Evolutionary conservation across 1,140 invertebrate genomes (phyloP).

Genomic region (Diploscapter pachys): DNA sequence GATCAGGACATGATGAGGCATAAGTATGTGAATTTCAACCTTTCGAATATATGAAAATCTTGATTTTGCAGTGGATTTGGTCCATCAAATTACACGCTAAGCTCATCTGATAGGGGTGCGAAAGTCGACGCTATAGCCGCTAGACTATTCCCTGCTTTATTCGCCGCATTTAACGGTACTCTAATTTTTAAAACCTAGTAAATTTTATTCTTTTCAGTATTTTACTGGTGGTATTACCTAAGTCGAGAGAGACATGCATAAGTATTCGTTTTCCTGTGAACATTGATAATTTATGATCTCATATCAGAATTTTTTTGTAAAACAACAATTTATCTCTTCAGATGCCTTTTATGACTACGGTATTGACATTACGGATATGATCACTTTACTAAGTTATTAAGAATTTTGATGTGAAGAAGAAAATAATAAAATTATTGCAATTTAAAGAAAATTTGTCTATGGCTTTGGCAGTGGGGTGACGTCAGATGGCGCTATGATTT

Average conservation of each 20-base stretch:
- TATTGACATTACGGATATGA: too few relatives aligned
- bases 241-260: conserved; percentile 29
- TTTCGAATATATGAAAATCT: background rate
- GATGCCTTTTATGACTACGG: too few relatives aligned
- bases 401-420: too few relatives aligned
- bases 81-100: conserved; percentile 10
- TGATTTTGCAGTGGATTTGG: conserved; percentile 18
- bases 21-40: conserved; percentile 10
- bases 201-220: conserved; percentile 41
- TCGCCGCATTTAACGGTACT: conserved; percentile 51
- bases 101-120: conserved; percentile 37
- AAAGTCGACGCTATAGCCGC: conserved; percentile 52
- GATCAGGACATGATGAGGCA: conserved; percentile 25
- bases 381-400: too few relatives aligned
- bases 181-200: background rate
- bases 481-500: too few relatives aligned
- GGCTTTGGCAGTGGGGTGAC: too few relatives aligned
- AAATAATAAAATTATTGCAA: too few relatives aligned
- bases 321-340: too few relatives aligned
- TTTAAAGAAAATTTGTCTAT: too few relatives aligned
- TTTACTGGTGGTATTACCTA: conserved; percentile 58
- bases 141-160: conserved; percentile 48
- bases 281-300: too few relatives aligned
- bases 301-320: too few relatives aligned
- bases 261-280: too few relatives aligned